Evolutionary conservation across 2,888 invertebrate species (phyloP).

Genomic region (Lordiphosa andalusiaca): DNA sequence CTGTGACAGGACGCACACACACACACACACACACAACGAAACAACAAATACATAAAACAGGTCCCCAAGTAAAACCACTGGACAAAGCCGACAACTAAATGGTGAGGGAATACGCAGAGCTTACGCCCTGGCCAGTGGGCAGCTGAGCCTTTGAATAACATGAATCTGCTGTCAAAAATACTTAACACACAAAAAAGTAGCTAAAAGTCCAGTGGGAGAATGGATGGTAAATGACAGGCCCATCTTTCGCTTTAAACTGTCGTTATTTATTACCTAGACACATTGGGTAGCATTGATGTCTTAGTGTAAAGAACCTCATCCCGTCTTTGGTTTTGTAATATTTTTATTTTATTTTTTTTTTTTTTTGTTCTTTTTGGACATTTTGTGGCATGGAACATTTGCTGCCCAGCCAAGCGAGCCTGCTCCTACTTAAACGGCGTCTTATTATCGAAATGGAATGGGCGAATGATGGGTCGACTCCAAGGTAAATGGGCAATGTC

Average conservation of each 20-base stretch:
- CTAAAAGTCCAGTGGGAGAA: slow-evolving; percentile 21
- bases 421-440: slow-evolving; percentile 23
- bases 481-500: slow-evolving; percentile 65
- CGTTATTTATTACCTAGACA: slow-evolving; percentile 52
- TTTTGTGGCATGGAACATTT: slow-evolving; percentile 61
- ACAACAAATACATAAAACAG: slow-evolving; percentile 12
- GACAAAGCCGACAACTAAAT: slow-evolving; percentile 64
- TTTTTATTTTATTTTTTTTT: slow-evolving; percentile 12
- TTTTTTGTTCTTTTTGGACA: slow-evolving; percentile 6
- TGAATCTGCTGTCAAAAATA: slow-evolving; percentile 64
- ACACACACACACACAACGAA: slow-evolving; percentile 3
- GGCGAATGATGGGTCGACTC: slow-evolving; percentile 16
- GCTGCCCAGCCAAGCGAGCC: slow-evolving; percentile 56
- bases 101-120: slow-evolving; percentile 38
- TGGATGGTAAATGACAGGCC: slow-evolving; percentile 53
- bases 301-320: slow-evolving; percentile 2
- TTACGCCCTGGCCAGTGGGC: slow-evolving; percentile 5
- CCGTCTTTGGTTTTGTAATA: not conserved
- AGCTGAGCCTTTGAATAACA: slow-evolving; percentile 54
- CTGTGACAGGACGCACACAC: slow-evolving; percentile 6
- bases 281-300: slow-evolving; percentile 41
- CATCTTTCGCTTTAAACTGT: slow-evolving; percentile 50
- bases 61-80: slow-evolving; percentile 20
- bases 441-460: slow-evolving; percentile 10
- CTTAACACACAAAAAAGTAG: slow-evolving; percentile 48